These are phyloP conservation scores for Pituophis catenifer DNA, from an alignment of 2,113 vertebrate species.

Conservation along the genomic window DNA sequence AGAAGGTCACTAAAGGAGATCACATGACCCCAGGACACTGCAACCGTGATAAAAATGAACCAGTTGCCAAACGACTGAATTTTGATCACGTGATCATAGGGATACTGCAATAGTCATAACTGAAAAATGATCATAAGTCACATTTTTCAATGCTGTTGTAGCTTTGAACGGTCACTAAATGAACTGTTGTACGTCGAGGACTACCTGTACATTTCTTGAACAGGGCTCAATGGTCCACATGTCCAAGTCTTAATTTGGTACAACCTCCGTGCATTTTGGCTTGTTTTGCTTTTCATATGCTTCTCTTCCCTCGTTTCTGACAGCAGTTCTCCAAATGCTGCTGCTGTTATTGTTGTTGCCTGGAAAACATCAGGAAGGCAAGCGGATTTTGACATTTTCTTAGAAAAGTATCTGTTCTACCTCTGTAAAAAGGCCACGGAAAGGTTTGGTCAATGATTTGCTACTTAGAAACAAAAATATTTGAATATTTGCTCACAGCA, in stretches of 20 bases:
- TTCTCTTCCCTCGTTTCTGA: slow-evolving; percentile 1
- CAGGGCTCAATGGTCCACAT: slow-evolving; percentile 54
- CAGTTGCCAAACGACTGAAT: not conserved
- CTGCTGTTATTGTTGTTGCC: slow-evolving; percentile 31
- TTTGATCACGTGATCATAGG: not conserved
- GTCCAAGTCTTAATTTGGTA: slow-evolving; percentile 45
- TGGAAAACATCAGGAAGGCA: not conserved
- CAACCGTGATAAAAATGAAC: not conserved
- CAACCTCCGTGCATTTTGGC: slow-evolving; percentile 46
- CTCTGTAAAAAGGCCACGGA: not conserved
- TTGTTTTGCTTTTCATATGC: slow-evolving; percentile 52
- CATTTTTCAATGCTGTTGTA: not conserved
- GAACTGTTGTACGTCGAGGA: not conserved
- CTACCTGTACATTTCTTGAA: slow-evolving; percentile 46
- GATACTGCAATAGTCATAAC: not conserved
- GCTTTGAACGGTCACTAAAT: not conserved
- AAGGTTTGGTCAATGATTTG: not conserved
- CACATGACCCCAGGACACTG: too few relatives aligned
- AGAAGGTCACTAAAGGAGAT: not conserved
- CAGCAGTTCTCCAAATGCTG: slow-evolving; percentile 3
- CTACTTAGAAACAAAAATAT: not conserved
- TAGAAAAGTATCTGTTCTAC: not conserved
- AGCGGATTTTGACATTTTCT: not conserved
- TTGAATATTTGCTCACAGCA: not conserved
- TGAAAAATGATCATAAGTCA: not conserved